Evolutionary conservation across 2,888 invertebrate species (phyloP).

Genomic region (Acanthoscelides obtectus): DNA sequence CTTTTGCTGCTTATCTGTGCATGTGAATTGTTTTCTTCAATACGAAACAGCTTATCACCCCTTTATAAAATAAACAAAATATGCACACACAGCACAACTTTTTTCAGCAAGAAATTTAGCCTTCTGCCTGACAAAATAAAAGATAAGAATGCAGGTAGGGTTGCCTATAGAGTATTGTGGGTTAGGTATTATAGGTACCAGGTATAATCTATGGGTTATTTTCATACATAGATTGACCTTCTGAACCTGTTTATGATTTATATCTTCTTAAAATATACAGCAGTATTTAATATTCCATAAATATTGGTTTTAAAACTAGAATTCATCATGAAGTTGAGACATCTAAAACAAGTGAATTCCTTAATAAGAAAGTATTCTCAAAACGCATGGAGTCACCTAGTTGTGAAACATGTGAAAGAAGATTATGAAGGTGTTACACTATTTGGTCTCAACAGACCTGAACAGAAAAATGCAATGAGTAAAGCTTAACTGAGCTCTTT

Average conservation of each 20-base stretch:
- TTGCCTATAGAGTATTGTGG: neutral
- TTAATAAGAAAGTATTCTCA: slow-evolving; percentile 20
- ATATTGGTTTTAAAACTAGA: neutral
- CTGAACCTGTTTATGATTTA: neutral
- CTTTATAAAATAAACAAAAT: no score
- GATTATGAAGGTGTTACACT: slow-evolving; percentile 72
- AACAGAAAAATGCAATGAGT: slow-evolving; percentile 79
- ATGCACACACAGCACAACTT: no score
- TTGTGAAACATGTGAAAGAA: slow-evolving; percentile 54
- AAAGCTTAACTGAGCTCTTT: slow-evolving; percentile 62
- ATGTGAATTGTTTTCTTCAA: no score
- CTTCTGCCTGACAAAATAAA: neutral
- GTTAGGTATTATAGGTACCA: no score
- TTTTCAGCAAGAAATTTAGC: no score
- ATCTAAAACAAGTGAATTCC: neutral
- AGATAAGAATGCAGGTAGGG: neutral
- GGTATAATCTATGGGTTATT: neutral
- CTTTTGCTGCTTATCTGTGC: no score
- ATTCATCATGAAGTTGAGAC: neutral
- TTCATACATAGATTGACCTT: neutral
- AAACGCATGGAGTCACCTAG: slow-evolving; percentile 42
- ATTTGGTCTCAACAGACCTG: slow-evolving; percentile 72
- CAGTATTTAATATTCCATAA: neutral
- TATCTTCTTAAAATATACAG: neutral
- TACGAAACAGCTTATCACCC: no score